Conservation (phyloP, 2,888 invertebrate genomes). For the Cephus pulcher region DNA sequence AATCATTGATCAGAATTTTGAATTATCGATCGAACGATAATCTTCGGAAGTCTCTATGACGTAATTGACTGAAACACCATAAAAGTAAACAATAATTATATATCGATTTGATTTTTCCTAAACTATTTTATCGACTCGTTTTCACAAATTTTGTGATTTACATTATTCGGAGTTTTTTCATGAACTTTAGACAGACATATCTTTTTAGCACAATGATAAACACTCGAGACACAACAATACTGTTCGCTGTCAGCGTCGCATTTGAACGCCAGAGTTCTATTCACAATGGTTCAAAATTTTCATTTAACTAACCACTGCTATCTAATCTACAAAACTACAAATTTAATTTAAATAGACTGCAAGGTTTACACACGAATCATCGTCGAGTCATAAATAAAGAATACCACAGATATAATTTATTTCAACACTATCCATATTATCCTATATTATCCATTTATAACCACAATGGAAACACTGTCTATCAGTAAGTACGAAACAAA, state of each 20-base stretch:
- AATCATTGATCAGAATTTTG: not conserved
- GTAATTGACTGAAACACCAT: not conserved
- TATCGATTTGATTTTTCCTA: not conserved
- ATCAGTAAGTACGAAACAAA: not conserved
- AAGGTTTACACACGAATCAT: not conserved
- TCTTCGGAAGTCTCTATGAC: not conserved
- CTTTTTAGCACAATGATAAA: not conserved
- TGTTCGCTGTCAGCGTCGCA: not conserved
- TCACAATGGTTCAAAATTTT: not conserved
- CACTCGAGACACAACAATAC: not conserved
- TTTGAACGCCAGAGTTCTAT: not conserved
- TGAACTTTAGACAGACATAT: not conserved
- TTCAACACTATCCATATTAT: no score
- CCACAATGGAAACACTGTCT: not conserved
- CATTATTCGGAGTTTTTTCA: not conserved
- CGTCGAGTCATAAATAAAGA: not conserved
- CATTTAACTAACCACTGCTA: not conserved
- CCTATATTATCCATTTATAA: not conserved
- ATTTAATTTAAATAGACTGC: not conserved
- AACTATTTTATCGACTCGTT: not conserved
- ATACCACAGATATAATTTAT: not conserved
- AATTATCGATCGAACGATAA: not conserved
- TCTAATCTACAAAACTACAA: not conserved
- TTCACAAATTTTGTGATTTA: not conserved
- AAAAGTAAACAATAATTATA: not conserved